These are phyloP conservation scores for Coenonympha arcania DNA, from an alignment of 2,888 invertebrate genomes.

Conservation along the genomic window DNA sequence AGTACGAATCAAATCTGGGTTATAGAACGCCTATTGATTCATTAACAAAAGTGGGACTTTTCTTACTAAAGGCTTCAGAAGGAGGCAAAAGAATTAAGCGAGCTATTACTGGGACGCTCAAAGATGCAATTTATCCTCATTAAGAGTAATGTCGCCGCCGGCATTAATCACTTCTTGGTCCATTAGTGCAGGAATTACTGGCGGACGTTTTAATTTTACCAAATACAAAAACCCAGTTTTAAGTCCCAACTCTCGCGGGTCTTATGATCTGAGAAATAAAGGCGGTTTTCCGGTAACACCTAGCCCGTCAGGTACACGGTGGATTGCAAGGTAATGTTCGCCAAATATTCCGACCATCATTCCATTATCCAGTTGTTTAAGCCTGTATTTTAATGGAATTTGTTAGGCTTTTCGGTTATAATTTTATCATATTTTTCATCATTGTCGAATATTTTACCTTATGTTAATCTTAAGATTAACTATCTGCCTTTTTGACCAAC, in stretches of 20 bases:
- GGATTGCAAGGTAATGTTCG: slow-evolving; percentile 20
- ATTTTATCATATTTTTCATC: not conserved
- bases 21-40: slow-evolving; percentile 5
- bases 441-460: not conserved
- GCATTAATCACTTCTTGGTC: slow-evolving; percentile 62
- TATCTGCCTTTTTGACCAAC: too few relatives aligned
- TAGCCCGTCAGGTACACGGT: not conserved
- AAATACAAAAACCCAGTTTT: slow-evolving; percentile 25
- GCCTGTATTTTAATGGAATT: slow-evolving; percentile 1
- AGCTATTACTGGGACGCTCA: slow-evolving; percentile 52
- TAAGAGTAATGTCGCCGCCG: slow-evolving; percentile 57
- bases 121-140: slow-evolving; percentile 68
- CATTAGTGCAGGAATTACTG: slow-evolving; percentile 53
- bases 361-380: slow-evolving; percentile 15
- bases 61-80: slow-evolving; percentile 32
- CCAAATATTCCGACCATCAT: slow-evolving; percentile 24
- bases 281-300: not conserved
- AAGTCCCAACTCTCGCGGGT: not conserved
- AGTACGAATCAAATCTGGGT: too few relatives aligned
- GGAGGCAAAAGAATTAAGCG: slow-evolving; percentile 53
- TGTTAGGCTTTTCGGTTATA: not conserved
- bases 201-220: slow-evolving; percentile 51
- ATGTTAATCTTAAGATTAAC: too few relatives aligned
- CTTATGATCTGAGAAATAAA: slow-evolving; percentile 7
- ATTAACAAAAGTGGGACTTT: slow-evolving; percentile 6